Conservation (phyloP, 1,140 invertebrate species). For the Dreissena rostriformis region DNA sequence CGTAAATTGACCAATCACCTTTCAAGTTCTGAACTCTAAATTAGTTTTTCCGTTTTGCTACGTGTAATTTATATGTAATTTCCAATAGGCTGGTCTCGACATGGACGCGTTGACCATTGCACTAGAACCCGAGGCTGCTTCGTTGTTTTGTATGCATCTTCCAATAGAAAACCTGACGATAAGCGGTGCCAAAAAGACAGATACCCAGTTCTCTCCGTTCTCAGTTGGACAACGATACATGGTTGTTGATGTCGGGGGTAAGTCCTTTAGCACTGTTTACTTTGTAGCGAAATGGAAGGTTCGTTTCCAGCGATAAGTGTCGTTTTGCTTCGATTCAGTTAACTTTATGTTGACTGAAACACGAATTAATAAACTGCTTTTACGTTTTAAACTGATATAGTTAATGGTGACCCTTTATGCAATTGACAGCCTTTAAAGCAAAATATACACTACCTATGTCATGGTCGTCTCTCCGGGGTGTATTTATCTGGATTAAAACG, state of each 20-base stretch:
- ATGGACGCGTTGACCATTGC: constrained; percentile 53
- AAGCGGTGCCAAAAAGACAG: constrained; percentile 6
- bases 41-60: background rate
- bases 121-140: constrained; percentile 63
- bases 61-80: background rate
- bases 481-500: no score
- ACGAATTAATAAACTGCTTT: no score
- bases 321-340: no score
- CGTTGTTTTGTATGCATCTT: constrained; percentile 56
- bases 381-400: no score
- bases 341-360: no score
- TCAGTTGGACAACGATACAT: constrained; percentile 51
- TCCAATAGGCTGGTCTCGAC: constrained; percentile 56
- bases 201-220: constrained; percentile 32
- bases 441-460: no score
- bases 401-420: no score
- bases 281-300: no score
- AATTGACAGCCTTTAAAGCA: no score
- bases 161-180: constrained; percentile 35
- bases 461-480: no score
- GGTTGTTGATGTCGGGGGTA: constrained; percentile 61
- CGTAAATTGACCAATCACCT: no score
- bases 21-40: background rate
- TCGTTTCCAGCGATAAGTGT: no score
- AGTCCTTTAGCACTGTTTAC: background rate